Conservation (phyloP, 2,113 vertebrate genomes). For the Mungos mungo region DNA sequence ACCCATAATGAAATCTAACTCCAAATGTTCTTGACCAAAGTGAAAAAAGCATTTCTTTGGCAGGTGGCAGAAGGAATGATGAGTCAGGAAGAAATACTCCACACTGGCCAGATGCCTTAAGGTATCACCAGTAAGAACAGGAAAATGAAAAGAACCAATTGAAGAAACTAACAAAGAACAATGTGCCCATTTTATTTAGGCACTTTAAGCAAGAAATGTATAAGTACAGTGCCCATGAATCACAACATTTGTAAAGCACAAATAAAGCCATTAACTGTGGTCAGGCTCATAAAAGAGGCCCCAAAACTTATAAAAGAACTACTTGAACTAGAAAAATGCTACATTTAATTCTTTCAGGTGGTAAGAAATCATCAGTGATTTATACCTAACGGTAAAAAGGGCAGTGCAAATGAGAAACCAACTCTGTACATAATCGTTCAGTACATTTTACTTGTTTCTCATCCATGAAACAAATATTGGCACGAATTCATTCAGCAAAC, state of each 20-base stretch:
- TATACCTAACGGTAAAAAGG: background rate
- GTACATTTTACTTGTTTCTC: background rate
- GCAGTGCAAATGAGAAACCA: background rate
- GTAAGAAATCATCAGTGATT: background rate
- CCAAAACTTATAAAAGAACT: slow-evolving; percentile 23
- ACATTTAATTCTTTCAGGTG: background rate
- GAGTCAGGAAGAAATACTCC: slow-evolving; percentile 64
- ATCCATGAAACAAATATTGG: background rate
- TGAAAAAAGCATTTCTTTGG: slow-evolving; percentile 49
- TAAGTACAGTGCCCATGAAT: background rate
- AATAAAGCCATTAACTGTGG: slow-evolving; percentile 22
- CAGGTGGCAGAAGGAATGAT: slow-evolving; percentile 47
- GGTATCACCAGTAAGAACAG: slow-evolving; percentile 54
- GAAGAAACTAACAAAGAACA: slow-evolving; percentile 63
- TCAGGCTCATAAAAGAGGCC: background rate
- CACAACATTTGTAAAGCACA: slow-evolving; percentile 50
- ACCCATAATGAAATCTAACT: slow-evolving; percentile 32
- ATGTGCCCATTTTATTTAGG: slow-evolving; percentile 50
- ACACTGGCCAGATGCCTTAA: slow-evolving; percentile 30
- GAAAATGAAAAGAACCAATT: slow-evolving; percentile 57
- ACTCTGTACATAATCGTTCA: background rate
- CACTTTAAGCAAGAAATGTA: slow-evolving; percentile 44
- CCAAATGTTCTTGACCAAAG: slow-evolving; percentile 42
- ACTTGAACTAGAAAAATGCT: slow-evolving; percentile 39
- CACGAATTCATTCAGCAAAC: slow-evolving; percentile 1